Conservation (phyloP, 2,888 invertebrate species). For the Ophion obscuratus region DNA sequence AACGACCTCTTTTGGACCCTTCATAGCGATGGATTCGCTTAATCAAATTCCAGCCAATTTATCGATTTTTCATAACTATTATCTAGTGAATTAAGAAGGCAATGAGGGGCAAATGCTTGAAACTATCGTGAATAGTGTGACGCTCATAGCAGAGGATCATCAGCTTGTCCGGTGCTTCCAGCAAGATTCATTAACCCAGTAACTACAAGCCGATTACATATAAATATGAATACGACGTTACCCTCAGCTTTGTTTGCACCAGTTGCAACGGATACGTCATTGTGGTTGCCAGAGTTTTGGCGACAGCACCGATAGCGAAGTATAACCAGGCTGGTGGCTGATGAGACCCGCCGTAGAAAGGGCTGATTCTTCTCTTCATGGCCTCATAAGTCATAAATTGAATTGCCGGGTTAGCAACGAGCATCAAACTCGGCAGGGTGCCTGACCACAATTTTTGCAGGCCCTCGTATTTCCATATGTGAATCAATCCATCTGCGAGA, state of each 20-base stretch:
- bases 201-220: background rate
- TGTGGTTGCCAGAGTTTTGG: slow-evolving; percentile 94
- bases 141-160: background rate
- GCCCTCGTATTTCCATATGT: slow-evolving; percentile 91
- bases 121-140: too few relatives aligned
- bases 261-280: slow-evolving; percentile 96
- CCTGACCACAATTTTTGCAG: slow-evolving; percentile 92
- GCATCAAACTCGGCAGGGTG: slow-evolving; percentile 92
- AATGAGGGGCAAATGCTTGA: too few relatives aligned
- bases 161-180: too few relatives aligned
- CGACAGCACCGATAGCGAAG: slow-evolving; percentile 90
- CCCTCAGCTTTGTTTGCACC: slow-evolving; percentile 91
- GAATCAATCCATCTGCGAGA: slow-evolving; percentile 87
- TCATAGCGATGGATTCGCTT: too few relatives aligned
- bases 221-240: slow-evolving; percentile 75
- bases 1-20: too few relatives aligned
- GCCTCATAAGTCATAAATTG: slow-evolving; percentile 97
- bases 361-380: slow-evolving; percentile 89
- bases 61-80: background rate
- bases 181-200: too few relatives aligned
- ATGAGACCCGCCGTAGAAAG: slow-evolving; percentile 83
- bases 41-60: too few relatives aligned
- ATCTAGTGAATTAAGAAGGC: too few relatives aligned
- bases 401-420: slow-evolving; percentile 95
- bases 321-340: slow-evolving; percentile 88